Evolutionary conservation across 2,888 invertebrate genomes (phyloP).

Genomic region (Lissocephala sabroskyi): DNA sequence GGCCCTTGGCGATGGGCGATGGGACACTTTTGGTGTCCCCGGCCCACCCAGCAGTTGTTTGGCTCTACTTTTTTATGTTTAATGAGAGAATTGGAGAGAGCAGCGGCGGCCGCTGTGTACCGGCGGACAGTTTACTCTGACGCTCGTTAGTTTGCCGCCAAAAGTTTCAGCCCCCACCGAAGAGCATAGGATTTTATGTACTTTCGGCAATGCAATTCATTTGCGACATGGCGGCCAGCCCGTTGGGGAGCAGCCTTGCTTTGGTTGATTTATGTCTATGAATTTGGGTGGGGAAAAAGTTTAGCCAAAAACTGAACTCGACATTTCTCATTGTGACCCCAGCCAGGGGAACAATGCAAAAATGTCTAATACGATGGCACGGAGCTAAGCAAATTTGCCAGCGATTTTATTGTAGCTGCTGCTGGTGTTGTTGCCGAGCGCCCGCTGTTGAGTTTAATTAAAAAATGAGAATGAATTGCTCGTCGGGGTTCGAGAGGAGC

Average conservation of each 20-base stretch:
- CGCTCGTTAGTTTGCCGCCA: conserved; percentile 41
- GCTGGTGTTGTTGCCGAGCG: too few relatives aligned
- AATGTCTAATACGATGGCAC: not conserved
- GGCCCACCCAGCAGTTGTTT: too few relatives aligned
- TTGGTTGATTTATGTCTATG: conserved; percentile 51
- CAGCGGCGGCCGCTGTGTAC: conserved; percentile 7
- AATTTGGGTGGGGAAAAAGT: conserved; percentile 13
- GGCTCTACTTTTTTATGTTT: conserved; percentile 13
- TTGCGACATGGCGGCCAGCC: too few relatives aligned
- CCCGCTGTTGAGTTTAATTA: conserved; percentile 58
- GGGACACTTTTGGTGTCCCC: too few relatives aligned
- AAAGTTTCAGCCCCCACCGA: conserved; percentile 27
- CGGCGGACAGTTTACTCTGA: conserved; percentile 39
- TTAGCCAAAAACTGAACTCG: not conserved
- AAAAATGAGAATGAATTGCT: conserved; percentile 46
- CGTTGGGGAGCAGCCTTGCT: conserved; percentile 2
- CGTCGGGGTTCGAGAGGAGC: conserved; percentile 32
- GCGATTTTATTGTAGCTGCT: conserved; percentile 1
- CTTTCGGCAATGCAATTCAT: conserved; percentile 30
- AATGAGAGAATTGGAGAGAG: conserved; percentile 30
- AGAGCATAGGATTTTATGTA: not conserved
- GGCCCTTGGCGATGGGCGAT: too few relatives aligned
- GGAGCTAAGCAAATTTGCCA: conserved; percentile 3
- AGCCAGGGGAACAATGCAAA: not conserved
- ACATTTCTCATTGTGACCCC: too few relatives aligned